Evolutionary conservation across 2,797 vertebrate genomes (phyloP), one percentile per base, ranked within the genome.

Genomic region (Hippocampus kuda): DNA sequence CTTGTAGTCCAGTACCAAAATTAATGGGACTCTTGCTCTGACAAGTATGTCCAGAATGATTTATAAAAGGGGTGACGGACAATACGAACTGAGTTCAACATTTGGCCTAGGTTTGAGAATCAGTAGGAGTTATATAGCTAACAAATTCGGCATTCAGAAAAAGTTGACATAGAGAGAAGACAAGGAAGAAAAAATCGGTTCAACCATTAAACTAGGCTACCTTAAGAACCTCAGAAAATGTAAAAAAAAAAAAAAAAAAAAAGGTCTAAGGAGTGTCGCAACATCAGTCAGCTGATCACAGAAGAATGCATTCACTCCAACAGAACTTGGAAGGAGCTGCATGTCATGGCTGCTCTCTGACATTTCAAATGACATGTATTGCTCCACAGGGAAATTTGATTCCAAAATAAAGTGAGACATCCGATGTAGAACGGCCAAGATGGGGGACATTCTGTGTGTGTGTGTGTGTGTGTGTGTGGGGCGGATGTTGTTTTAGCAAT

Each of bases 341-440:
- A 61, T 20, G 18, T 61, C 18, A 38, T 38, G 30, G 16, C 27
- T 61, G 59, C 59, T 75, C 70, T 67, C 74, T 64, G 72, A 75
- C 75, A 67, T 79, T 79, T 70, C 63, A 70, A 73, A 77, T 72
- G 53, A 70, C 75, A 64, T 75, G 75, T 81, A 86, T 85, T 75
- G 80, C 76, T 82, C 81, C 70, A 4, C 74, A 49, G 82, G 80
- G 82, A 85, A 84, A 85, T 85, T 81, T 79, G 59, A 73, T 75
- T 77, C 73, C 69, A 79, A 79, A 85, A 83, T 77, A 79, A 82
- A 85, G 67, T 74, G 74, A 68, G 13, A 72, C 20, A 56, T 67
- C 38, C 42, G 18, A 22, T 41, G 51, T 74, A 66, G 82, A 85
- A 85, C 74, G 84, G 83, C 65, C 83, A 83, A 84, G 81, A 85